phyloP scores from a whole-genome alignment of 2,113 vertebrate species.

The Anser brachyrhynchus region DNA sequence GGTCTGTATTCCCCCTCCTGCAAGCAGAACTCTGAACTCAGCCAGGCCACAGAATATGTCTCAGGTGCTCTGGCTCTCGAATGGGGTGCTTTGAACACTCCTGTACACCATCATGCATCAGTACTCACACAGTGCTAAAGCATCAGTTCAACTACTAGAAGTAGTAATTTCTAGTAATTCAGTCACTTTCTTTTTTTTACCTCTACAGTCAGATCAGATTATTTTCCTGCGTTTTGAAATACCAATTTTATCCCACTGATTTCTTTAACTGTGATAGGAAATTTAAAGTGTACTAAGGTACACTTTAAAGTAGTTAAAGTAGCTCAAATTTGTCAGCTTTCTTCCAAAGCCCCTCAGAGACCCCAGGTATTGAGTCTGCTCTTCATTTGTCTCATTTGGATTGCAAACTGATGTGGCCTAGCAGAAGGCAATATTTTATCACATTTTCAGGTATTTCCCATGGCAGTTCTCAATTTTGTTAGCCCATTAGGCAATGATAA shows the following conservation, averaged over 20 bases:
- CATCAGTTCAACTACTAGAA: neutral
- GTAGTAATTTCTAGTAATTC: too few relatives aligned
- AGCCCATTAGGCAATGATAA: neutral
- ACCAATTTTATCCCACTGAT: neutral
- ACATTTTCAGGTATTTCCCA: neutral
- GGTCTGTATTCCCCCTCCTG: neutral
- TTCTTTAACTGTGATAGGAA: neutral
- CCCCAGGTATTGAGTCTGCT: neutral
- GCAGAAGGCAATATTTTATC: neutral
- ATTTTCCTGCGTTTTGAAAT: neutral
- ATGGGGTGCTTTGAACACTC: neutral
- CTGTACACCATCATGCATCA: neutral
- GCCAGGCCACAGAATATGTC: neutral
- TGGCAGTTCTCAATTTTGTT: neutral
- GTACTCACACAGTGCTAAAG: neutral
- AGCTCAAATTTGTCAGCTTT: neutral
- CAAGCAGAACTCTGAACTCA: neutral
- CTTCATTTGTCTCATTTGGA: neutral
- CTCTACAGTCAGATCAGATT: neutral
- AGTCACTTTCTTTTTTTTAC: neutral
- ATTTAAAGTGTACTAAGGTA: neutral
- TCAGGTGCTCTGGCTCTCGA: neutral
- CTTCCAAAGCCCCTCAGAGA: neutral
- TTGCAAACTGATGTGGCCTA: neutral
- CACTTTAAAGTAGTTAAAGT: neutral